phyloP scores from a whole-genome alignment of 2,888 invertebrate species.

The Gasteruption jaculator region DNA sequence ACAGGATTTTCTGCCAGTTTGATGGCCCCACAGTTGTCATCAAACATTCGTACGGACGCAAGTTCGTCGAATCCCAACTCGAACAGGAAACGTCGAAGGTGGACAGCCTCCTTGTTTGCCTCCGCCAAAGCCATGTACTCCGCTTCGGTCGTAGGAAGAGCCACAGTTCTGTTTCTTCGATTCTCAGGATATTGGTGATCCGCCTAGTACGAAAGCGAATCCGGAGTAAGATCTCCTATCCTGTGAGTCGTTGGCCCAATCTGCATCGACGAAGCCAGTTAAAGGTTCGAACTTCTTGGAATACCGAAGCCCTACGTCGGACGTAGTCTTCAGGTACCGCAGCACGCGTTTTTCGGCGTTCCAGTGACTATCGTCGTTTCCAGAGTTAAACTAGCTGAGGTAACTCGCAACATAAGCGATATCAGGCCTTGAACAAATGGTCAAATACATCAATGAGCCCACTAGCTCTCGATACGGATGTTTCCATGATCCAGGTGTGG shows the following conservation, averaged over 20 bases:
- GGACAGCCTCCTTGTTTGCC: constrained; percentile 10
- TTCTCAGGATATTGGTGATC: constrained; percentile 17
- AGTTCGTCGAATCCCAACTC: constrained; percentile 6
- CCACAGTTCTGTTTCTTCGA: constrained; percentile 19
- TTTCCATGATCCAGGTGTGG: not conserved
- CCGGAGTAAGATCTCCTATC: constrained; percentile 25
- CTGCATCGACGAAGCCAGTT: constrained; percentile 23
- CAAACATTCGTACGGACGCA: constrained; percentile 1
- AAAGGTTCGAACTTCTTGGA: constrained; percentile 9
- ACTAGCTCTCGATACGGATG: constrained; percentile 18
- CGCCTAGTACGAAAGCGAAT: constrained; percentile 17
- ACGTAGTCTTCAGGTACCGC: constrained; percentile 25
- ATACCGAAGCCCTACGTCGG: constrained; percentile 21
- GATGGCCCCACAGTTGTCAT: constrained; percentile 14
- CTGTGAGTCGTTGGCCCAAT: constrained; percentile 22
- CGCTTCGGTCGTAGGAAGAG: constrained; percentile 12
- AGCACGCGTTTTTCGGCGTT: constrained; percentile 26
- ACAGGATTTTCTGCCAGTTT: constrained; percentile 12
- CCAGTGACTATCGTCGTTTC: constrained; percentile 25
- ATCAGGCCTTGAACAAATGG: constrained; percentile 19
- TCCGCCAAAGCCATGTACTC: constrained; percentile 17
- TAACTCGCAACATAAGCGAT: constrained; percentile 19
- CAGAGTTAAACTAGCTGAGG: constrained; percentile 17
- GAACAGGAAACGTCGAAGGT: constrained; percentile 4
- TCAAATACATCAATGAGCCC: constrained; percentile 20